Percentiles rank a stretch among this genome's conserved stretches.
phyloP scores from a whole-genome alignment of 2,888 invertebrate species.

The Patella pellucida region DNA sequence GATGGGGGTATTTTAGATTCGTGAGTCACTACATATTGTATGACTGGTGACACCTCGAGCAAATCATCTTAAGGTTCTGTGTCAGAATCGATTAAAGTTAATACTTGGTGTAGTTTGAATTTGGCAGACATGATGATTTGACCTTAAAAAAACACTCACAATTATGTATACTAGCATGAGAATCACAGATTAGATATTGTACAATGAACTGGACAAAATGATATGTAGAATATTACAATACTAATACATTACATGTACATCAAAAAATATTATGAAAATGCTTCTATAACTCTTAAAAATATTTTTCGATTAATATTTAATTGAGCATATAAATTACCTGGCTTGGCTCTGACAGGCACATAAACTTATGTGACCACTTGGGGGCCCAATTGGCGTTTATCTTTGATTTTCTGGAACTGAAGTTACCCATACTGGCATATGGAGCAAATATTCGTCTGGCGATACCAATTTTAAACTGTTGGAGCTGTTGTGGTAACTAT shows the following conservation, averaged over 20 bases:
- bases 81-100: no score
- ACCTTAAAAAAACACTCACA: background rate
- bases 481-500: background rate
- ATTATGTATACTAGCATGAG: conserved; percentile 3
- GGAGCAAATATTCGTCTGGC: background rate
- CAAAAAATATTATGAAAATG: background rate
- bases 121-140: no score
- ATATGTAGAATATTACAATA: background rate
- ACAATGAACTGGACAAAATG: background rate
- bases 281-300: background rate
- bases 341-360: background rate
- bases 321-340: background rate
- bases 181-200: conserved; percentile 6
- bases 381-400: background rate
- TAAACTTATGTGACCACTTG: background rate
- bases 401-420: background rate
- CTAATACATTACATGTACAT: no score
- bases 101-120: no score
- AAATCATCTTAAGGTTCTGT: no score
- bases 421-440: background rate
- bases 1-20: no score
- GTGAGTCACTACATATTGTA: no score
- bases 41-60: no score
- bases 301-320: conserved; percentile 6
- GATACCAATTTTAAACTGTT: background rate